Conservation (phyloP, 1,140 invertebrate genomes). For the Cotesia vestalis region DNA sequence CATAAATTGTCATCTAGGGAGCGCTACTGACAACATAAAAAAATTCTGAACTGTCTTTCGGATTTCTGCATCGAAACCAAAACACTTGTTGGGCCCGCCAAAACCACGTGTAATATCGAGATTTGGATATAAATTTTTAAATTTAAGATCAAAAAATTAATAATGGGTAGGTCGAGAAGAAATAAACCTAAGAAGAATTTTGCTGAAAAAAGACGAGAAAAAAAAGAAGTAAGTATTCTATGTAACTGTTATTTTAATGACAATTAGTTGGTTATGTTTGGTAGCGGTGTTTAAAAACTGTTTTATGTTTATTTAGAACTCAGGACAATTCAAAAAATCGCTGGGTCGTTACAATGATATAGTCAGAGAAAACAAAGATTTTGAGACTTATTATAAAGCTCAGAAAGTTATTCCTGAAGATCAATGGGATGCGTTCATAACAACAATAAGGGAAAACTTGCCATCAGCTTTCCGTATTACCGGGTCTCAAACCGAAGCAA, state of each 20-base stretch:
- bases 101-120: no score
- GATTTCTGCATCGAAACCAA: constrained; percentile 54
- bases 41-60: no score
- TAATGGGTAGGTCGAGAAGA: constrained; percentile 57
- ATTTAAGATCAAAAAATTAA: constrained; percentile 26
- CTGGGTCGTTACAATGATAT: constrained; percentile 76
- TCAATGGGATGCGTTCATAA: constrained; percentile 86
- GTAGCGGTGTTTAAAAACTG: not conserved
- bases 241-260: constrained; percentile 17
- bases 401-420: constrained; percentile 84
- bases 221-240: constrained; percentile 50
- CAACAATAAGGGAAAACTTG: constrained; percentile 78
- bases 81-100: no score
- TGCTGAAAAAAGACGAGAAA: constrained; percentile 62
- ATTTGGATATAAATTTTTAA: not conserved
- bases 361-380: constrained; percentile 83
- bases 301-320: constrained; percentile 48
- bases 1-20: constrained; percentile 51
- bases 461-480: constrained; percentile 94
- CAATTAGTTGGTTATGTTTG: constrained; percentile 38
- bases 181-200: constrained; percentile 61
- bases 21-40: no score
- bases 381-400: constrained; percentile 86
- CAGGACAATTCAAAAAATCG: constrained; percentile 52
- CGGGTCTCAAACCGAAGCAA: constrained; percentile 80